A percentile compares a stretch with the other conserved stretches of the same genome.
Conservation (phyloP, 1,140 invertebrate species). For the Lutraria rhynchaena region DNA sequence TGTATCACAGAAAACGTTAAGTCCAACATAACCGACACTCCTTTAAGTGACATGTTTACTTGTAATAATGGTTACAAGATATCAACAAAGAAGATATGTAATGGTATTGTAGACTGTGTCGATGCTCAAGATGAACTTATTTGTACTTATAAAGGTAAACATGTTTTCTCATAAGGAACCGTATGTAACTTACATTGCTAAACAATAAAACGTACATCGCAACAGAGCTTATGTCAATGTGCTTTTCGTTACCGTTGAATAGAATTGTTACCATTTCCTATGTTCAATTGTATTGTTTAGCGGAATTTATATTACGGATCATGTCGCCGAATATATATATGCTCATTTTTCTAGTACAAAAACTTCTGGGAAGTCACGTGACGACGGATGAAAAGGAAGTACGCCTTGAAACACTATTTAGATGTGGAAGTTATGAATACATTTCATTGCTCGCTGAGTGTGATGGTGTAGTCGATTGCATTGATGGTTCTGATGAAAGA, state of each 20-base stretch:
- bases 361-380: neutral
- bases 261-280: too few species aligned
- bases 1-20: too few species aligned
- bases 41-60: too few species aligned
- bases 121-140: neutral
- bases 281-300: too few species aligned
- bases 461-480: conserved; percentile 1
- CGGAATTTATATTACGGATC: too few species aligned
- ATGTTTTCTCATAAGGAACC: too few species aligned
- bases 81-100: neutral
- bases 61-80: neutral
- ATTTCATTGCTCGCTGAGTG: neutral
- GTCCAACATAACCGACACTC: too few species aligned
- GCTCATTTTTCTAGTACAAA: neutral
- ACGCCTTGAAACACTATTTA: neutral
- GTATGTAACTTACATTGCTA: too few species aligned
- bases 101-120: conserved; percentile 14
- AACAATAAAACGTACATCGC: too few species aligned
- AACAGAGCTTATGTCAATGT: too few species aligned
- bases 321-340: too few species aligned
- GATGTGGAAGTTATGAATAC: neutral
- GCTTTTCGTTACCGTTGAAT: too few species aligned
- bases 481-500: neutral
- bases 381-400: neutral
- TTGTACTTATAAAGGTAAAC: neutral